Conservation (phyloP, 2,113 vertebrate genomes). For the Pardalotus punctatus region DNA sequence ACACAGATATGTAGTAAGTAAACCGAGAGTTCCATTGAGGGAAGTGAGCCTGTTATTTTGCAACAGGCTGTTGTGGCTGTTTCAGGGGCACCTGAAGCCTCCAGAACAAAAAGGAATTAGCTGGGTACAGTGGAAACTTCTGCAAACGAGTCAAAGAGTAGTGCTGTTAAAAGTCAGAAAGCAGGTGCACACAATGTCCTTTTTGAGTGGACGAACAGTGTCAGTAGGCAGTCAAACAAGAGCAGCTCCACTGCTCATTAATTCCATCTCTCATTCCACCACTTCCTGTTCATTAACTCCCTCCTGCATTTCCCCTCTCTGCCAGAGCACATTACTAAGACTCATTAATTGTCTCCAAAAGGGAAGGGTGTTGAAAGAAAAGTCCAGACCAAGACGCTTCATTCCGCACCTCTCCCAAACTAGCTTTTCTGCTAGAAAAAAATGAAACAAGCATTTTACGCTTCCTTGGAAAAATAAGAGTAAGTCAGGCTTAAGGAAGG, state of each 20-base stretch:
- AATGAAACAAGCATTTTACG: conserved; percentile 3
- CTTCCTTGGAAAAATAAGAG: conserved; percentile 23
- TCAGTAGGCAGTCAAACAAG: neutral
- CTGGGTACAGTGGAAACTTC: neutral
- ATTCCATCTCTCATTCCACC: neutral
- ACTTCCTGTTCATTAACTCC: conserved; percentile 30
- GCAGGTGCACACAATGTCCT: conserved; percentile 47
- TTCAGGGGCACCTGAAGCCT: neutral
- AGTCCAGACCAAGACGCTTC: neutral
- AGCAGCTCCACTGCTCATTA: conserved; percentile 8
- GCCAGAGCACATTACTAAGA: neutral
- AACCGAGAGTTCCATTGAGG: neutral
- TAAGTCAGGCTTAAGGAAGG: conserved; percentile 3
- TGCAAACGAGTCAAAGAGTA: neutral
- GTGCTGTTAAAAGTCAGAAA: conserved; percentile 22
- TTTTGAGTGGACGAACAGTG: neutral
- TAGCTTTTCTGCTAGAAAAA: neutral
- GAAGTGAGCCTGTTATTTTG: neutral
- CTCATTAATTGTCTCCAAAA: neutral
- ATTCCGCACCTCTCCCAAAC: neutral
- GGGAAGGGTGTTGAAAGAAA: conserved; percentile 6
- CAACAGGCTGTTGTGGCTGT: neutral
- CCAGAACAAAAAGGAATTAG: neutral
- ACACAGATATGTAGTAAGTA: neutral
- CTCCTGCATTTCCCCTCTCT: neutral